A percentile compares a stretch with the other conserved stretches of the same genome.
Evolutionary conservation across 2,113 vertebrate species (phyloP).

Genomic region (Origma solitaria): DNA sequence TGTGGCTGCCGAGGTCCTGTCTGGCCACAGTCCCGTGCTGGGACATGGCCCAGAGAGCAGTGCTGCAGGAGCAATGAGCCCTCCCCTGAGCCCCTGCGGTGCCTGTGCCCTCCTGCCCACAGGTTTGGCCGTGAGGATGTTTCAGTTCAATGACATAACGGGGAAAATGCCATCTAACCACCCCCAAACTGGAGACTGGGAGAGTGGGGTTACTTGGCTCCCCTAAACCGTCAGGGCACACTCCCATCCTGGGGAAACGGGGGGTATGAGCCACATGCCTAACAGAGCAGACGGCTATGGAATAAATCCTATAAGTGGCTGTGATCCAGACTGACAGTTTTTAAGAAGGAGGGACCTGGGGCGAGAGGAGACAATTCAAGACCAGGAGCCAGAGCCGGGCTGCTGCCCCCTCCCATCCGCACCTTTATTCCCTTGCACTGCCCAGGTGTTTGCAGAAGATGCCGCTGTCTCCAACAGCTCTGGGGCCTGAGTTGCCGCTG

Average conservation of each 20-base stretch:
- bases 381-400: background rate
- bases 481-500: rapidly evolving
- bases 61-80: background rate
- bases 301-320: background rate
- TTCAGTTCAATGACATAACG: rapidly evolving
- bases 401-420: background rate
- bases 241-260: background rate
- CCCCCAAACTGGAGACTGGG: background rate
- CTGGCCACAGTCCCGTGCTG: background rate
- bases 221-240: rapidly evolving
- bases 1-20: rapidly evolving
- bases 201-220: background rate
- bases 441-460: background rate
- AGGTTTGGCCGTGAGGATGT: background rate
- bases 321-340: rapidly evolving
- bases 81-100: rapidly evolving
- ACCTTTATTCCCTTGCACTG: background rate
- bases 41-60: background rate
- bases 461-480: rapidly evolving
- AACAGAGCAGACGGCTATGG: background rate
- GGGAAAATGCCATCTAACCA: background rate
- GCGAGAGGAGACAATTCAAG: background rate
- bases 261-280: background rate
- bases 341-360: background rate
- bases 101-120: rapidly evolving